These are phyloP conservation scores for Oreochromis niloticus DNA, from an alignment of 2,113 vertebrate species.

Conservation along the genomic window DNA sequence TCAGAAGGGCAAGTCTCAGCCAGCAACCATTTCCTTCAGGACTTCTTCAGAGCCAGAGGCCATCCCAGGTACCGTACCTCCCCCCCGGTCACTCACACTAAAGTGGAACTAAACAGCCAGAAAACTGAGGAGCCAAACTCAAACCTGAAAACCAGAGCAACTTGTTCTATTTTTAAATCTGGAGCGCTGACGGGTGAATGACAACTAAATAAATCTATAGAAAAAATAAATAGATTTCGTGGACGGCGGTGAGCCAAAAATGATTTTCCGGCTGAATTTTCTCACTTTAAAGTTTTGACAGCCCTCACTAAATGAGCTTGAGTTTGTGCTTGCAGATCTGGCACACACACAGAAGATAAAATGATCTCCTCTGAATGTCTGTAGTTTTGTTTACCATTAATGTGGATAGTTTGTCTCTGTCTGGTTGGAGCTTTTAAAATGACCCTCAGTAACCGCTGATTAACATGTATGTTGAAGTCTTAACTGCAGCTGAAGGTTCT, in stretches of 20 bases:
- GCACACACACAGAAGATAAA: constrained; percentile 33
- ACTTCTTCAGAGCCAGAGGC: constrained; percentile 83
- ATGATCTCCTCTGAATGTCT: constrained; percentile 1
- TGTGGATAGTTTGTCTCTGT: neutral
- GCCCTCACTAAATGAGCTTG: constrained; percentile 43
- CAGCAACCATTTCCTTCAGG: constrained; percentile 80
- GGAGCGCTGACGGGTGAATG: constrained; percentile 18
- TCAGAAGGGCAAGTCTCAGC: constrained; percentile 87
- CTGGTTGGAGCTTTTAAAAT: constrained; percentile 12
- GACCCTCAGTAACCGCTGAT: constrained; percentile 17
- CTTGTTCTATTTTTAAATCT: constrained; percentile 12
- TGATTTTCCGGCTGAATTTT: constrained; percentile 47
- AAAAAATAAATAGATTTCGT: constrained; percentile 21
- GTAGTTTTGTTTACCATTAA: constrained; percentile 12
- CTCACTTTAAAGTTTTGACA: constrained; percentile 43
- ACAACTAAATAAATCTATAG: constrained; percentile 32
- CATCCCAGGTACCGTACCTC: constrained; percentile 84
- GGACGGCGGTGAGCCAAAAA: neutral
- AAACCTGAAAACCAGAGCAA: constrained; percentile 10
- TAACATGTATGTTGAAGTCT: constrained; percentile 13
- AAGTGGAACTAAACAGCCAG: constrained; percentile 7
- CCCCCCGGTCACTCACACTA: neutral
- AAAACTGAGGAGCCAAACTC: constrained; percentile 40
- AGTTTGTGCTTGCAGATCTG: constrained; percentile 51
- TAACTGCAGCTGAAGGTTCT: constrained; percentile 17